phyloP scores from a whole-genome alignment of 2,113 vertebrate species.

The Anolis sagrei region DNA sequence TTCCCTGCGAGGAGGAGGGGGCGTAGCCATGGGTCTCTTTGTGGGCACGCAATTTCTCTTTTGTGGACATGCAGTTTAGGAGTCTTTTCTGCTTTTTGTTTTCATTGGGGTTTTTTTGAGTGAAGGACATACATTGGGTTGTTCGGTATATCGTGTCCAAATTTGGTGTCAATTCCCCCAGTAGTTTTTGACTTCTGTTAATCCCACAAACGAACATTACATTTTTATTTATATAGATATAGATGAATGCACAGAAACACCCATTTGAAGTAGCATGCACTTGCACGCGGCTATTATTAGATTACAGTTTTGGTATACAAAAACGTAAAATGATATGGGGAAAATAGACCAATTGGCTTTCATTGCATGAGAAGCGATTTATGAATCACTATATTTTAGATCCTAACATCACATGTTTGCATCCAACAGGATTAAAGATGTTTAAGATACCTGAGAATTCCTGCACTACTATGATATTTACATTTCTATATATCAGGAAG shows the following conservation, averaged over 20 bases:
- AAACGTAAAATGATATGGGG: neutral
- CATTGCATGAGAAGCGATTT: neutral
- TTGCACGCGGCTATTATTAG: neutral
- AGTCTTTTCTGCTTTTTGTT: too few species aligned
- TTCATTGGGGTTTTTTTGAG: too few species aligned
- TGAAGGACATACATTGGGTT: too few species aligned
- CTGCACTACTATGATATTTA: neutral
- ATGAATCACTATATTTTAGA: neutral
- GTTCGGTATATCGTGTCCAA: too few species aligned
- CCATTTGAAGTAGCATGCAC: neutral
- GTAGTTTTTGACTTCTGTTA: too few species aligned
- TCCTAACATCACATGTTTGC: neutral
- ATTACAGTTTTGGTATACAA: neutral
- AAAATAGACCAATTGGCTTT: neutral
- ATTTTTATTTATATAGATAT: too few species aligned
- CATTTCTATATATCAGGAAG: neutral
- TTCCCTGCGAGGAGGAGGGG: too few species aligned
- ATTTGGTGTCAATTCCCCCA: too few species aligned
- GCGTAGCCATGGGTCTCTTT: too few species aligned
- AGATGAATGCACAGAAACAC: neutral
- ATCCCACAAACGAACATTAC: too few species aligned
- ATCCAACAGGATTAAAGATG: neutral
- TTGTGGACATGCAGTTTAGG: too few species aligned
- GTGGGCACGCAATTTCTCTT: too few species aligned
- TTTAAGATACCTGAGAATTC: neutral